Conservation (phyloP, 2,888 invertebrate genomes). For the Acrobasis repandana region DNA sequence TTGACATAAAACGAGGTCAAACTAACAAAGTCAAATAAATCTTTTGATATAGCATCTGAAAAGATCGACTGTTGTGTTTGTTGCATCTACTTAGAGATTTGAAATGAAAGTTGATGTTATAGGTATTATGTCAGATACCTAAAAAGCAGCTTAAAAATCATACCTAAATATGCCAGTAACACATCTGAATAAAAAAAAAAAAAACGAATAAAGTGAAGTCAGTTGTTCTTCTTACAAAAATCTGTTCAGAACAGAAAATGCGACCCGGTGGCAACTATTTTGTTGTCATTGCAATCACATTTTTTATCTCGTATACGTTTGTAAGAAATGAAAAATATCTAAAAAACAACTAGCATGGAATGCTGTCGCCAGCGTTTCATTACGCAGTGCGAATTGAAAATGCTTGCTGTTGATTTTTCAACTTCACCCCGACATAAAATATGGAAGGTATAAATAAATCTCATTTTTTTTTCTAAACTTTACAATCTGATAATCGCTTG, state of each 20-base stretch:
- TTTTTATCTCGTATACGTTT: slow-evolving; percentile 4
- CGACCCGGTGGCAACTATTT: not conserved
- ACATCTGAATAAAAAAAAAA: too few species aligned
- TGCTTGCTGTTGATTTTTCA: slow-evolving; percentile 46
- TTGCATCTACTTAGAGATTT: too few species aligned
- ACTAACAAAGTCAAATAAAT: not conserved
- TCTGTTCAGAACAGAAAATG: too few species aligned
- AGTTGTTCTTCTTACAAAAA: too few species aligned
- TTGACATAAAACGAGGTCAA: not conserved
- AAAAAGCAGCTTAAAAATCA: too few species aligned
- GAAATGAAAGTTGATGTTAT: too few species aligned
- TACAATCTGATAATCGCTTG: too few species aligned
- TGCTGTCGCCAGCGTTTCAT: slow-evolving; percentile 47
- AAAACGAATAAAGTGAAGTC: too few species aligned
- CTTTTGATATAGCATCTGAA: not conserved
- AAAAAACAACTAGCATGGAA: slow-evolving; percentile 30
- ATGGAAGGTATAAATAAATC: not conserved
- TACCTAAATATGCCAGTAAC: too few species aligned
- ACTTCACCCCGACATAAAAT: slow-evolving; percentile 22
- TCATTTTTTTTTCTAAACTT: not conserved
- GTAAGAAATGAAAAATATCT: slow-evolving; percentile 22
- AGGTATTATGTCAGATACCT: too few species aligned
- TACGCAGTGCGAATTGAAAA: slow-evolving; percentile 51
- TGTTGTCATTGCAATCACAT: not conserved
- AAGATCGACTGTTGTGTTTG: too few species aligned